Evolutionary conservation across 2,797 vertebrate species (phyloP), one percentile per base, ranked within the genome.

Genomic region (Hafferia zeledoni): DNA sequence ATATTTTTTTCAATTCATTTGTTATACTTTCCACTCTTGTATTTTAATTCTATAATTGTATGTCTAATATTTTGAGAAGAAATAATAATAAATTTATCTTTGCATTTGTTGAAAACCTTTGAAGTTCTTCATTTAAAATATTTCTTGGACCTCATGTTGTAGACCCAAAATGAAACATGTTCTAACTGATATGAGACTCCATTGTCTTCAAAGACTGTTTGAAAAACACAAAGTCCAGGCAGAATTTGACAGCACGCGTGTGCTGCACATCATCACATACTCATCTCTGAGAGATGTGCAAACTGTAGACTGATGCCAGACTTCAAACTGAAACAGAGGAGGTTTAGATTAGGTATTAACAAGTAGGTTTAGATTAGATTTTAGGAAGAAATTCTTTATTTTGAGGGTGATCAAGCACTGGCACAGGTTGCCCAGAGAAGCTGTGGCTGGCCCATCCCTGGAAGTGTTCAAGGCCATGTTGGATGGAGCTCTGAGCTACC

Each of bases 81-180:
- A 91, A 76, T 59, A 83, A 60, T 56, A 87, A 87, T 75, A 90
- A 96, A 93, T 65, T 72, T 84, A 77, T 6, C 4, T 70, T 64
- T 89, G 59, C 12, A 65, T 79, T 95, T 89, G 16, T 52, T 88
- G 67, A 70, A 95, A 88, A 68, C 11, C 13, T 80, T 80, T 87
- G 77, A 46, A 56, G 12, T 31, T 59, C 8, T 76, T 91, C 4
- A 59, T 81, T 44, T 80, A 46, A 78, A 78, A 37, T 59, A 14
- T 25, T 28, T 83, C 35, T 70, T 30, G 47, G 25, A 46, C 31
- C 20, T 92, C 55, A 37, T 6, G 0, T n/a, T 72, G 49, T 27
- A 87, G 31, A 33, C 12, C 9, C 50, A 72, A 71, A 71, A 0
- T 46, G 59, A 83, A 92, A 35, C 23, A 31, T 7, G 3, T 30